Base-by-base conservation (phyloP, 2,113 vertebrate genomes). In the Meriones unguiculatus region DNA sequence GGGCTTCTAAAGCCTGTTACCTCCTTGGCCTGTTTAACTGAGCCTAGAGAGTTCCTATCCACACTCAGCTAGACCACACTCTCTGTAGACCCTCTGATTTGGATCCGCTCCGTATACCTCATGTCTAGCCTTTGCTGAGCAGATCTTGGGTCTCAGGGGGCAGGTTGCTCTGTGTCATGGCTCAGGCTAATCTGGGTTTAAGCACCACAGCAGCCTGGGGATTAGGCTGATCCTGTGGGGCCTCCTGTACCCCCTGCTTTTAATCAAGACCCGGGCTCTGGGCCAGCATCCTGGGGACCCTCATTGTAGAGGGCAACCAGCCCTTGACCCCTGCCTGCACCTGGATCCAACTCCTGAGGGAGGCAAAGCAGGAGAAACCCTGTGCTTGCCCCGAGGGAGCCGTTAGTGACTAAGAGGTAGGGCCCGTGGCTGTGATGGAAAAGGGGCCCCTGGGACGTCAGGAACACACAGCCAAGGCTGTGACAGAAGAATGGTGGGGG, bases 121-220 rank as follows among this genome's bases (percentile, higher is more conserved):
- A 25, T 30, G n/a, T 72, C 70, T 92, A 65, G 81, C n/a, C 87
- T 96, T 38, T 0, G 70, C 73, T 46, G 41, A 88, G 64, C n/a
- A n/a, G 87, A 92, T 25, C 20, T 65, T 10, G 2, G 69, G 89
- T 94, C 80, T 72, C 52, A 30, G 0, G 54, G 86, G 91, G 46
- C 65, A 88, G 94, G 84, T 72, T 62, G 89, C 67, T 77, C 70
- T 87, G 89, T 93, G 89, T 96, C 91, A 72, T 0, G 0, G 73
- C 3, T 57, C 54, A 64, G 94, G 89, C 91, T 98, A 97, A 97
- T 98, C 97, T 89, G 95, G 97, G n/a, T 96, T 98, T 98, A 97
- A 89, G 92, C 13, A 0, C 96, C 90, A 89, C 1, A 54, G 82
- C 95, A 86, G 91, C 75, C 78, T 64, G 86, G 59, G 90, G 95